phyloP scores from a whole-genome alignment of 2,113 vertebrate species.

The Montifringilla adamsi region DNA sequence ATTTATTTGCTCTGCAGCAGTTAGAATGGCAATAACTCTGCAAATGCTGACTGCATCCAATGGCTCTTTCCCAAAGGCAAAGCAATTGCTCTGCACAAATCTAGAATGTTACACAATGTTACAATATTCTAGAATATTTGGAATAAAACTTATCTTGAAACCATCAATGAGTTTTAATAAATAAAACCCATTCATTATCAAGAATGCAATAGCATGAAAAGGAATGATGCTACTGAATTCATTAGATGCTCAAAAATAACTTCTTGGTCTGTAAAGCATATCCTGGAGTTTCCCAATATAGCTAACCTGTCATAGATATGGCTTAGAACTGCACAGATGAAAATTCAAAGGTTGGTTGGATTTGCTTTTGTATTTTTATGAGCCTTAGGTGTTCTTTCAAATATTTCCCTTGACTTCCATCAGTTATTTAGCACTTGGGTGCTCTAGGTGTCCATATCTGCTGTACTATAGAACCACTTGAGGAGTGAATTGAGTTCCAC shows the following conservation, averaged over 20 bases:
- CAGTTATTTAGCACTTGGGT: accelerated
- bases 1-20: neutral
- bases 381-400: neutral
- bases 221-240: neutral
- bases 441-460: neutral
- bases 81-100: neutral
- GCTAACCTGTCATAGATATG: accelerated
- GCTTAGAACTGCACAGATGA: neutral
- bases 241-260: neutral
- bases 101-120: neutral
- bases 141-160: neutral
- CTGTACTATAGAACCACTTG: neutral
- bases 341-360: neutral
- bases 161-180: neutral
- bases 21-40: neutral
- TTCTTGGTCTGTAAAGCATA: neutral
- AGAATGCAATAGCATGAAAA: neutral
- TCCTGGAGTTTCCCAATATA: neutral
- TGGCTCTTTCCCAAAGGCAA: neutral
- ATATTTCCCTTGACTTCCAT: neutral
- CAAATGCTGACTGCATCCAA: neutral
- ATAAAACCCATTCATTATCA: neutral
- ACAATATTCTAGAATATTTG: neutral
- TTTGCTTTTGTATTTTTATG: neutral
- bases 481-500: accelerated